Evolutionary conservation across 2,113 vertebrate genomes (phyloP), one percentile per base, ranked within the genome.

Genomic region (Ploceus nigricollis): DNA sequence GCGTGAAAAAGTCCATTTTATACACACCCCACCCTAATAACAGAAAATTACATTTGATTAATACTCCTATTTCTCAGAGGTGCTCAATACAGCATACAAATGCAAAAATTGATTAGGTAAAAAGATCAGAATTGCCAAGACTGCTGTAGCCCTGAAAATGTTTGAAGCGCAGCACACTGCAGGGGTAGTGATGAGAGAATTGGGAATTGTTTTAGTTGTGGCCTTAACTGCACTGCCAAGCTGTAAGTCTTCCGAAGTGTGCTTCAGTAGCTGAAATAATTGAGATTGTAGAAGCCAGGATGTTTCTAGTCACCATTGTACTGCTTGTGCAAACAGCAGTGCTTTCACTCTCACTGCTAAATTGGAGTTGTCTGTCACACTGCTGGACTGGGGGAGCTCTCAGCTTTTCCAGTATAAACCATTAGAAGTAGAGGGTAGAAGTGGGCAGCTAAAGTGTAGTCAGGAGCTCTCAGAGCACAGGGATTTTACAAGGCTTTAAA

Each of bases 21-120:
- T 64, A 72, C 56, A 73, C 71, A 35, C 69, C 27, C 47, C 77
- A 61, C 88, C 72, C 87, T 80, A 65, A 51, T 80, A 75, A 64
- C 35, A 68, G 92, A 85, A 90, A 90, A 50, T 42, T 31, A 78
- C 63, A 27, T 82, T 91, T 86, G 93, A 88, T 95, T 92, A 81
- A 86, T 87, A 44, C 27, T 76, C 5, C 48, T 73, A 0, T 87
- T 86, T 86, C 84, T 89, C 51, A 69, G 78, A 94, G 87, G 68
- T 51, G 48, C 53, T 93, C 71, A 28, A 33, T 60, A n/a, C 31
- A 73, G 71, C 65, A 15, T 56, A 30, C 30, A 91, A 73, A 93
- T 89, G 39, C 10, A 19, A 91, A 87, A 75, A 85, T 28, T 65
- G 77, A 85, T 91, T 89, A 61, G 45, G 44, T 64, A 37, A 31